These are phyloP conservation scores for Scomberomorus guttatus DNA, from an alignment of 2,797 vertebrate genomes.

Conservation along the genomic window DNA sequence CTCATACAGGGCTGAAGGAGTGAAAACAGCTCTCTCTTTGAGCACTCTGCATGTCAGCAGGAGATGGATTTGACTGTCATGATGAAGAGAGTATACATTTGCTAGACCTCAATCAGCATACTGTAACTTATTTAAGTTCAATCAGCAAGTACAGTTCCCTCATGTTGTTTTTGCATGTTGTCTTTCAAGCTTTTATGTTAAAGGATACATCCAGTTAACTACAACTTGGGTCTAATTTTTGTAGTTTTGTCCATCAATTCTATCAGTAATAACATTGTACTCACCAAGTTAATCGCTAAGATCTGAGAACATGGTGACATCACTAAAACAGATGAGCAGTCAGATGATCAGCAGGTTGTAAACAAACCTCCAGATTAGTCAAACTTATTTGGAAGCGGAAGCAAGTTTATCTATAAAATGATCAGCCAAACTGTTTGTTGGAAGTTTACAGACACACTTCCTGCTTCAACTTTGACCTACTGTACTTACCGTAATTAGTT, in stretches of 20 bases:
- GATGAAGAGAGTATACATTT: neutral
- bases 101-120: neutral
- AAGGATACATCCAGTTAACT: no score
- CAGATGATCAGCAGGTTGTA: no score
- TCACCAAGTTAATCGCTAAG: neutral
- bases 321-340: no score
- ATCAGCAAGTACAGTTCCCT: neutral
- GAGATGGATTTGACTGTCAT: neutral
- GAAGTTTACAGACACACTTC: no score
- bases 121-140: neutral
- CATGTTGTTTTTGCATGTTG: neutral
- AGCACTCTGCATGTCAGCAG: constrained; percentile 5
- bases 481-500: neutral
- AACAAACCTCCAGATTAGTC: no score
- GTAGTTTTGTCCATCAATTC: neutral
- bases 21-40: constrained; percentile 12
- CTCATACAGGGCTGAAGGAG: constrained; percentile 6
- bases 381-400: neutral
- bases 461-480: no score
- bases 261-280: neutral
- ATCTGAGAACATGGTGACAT: no score
- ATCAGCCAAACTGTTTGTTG: no score
- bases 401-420: no score
- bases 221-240: no score
- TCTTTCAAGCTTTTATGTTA: no score